These are phyloP conservation scores for Himalopsyche tibetana DNA, from an alignment of 2,888 invertebrate genomes.

Conservation along the genomic window DNA sequence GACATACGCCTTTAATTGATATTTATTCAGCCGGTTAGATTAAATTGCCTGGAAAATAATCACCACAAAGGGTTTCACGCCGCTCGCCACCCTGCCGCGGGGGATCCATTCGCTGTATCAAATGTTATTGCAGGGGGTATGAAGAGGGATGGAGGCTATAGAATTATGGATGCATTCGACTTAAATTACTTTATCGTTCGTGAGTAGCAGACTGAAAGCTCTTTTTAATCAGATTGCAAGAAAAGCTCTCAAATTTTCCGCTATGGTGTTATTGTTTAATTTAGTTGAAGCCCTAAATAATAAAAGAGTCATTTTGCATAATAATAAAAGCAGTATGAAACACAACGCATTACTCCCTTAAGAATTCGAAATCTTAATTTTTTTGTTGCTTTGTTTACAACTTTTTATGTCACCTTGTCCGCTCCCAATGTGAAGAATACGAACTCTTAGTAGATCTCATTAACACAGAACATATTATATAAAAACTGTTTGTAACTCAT, in stretches of 20 bases:
- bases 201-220: constrained; percentile 28
- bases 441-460: too few species aligned
- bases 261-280: constrained; percentile 9
- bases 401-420: too few species aligned
- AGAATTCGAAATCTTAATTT: too few species aligned
- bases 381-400: too few species aligned
- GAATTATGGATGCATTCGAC: constrained; percentile 32
- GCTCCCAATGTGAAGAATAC: too few species aligned
- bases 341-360: not conserved
- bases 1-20: constrained; percentile 63
- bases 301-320: not conserved
- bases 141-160: not conserved
- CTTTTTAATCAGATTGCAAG: constrained; percentile 29
- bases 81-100: constrained; percentile 28
- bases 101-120: constrained; percentile 54
- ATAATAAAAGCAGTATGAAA: not conserved
- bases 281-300: constrained; percentile 7
- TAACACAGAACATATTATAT: too few species aligned
- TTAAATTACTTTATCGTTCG: constrained; percentile 54
- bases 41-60: constrained; percentile 65
- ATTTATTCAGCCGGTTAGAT: constrained; percentile 64
- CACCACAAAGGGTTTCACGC: constrained; percentile 63
- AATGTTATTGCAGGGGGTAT: constrained; percentile 54
- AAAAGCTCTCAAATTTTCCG: constrained; percentile 32
- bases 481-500: too few species aligned